Conservation (phyloP, 1,140 invertebrate genomes). For the Halotydeus destructor region DNA sequence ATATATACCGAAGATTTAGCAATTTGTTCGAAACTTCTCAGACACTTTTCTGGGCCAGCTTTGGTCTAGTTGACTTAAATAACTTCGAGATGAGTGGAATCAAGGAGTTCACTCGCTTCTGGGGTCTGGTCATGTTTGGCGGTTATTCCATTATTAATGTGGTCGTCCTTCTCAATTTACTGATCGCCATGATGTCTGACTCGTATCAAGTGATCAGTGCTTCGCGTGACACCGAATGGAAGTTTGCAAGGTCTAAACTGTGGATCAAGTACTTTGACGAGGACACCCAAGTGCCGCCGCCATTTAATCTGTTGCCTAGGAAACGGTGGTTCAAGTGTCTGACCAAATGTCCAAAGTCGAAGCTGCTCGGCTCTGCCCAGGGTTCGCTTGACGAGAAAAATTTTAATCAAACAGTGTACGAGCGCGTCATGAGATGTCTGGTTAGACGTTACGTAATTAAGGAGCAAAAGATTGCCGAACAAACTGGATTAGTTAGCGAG, state of each 20-base stretch:
- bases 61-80: conserved; percentile 66
- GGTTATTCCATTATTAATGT: conserved; percentile 76
- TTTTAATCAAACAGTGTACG: not conserved
- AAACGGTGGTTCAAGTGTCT: not conserved
- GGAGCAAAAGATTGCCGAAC: conserved; percentile 48
- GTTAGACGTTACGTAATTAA: conserved; percentile 58
- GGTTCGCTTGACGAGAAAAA: not conserved
- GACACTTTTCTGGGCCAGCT: conserved; percentile 80
- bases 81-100: conserved; percentile 64
- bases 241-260: conserved; percentile 66
- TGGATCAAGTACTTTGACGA: conserved; percentile 85
- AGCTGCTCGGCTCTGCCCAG: not conserved
- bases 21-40: conserved; percentile 82
- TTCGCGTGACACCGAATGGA: conserved; percentile 73
- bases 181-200: conserved; percentile 92
- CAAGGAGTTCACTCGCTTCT: conserved; percentile 66
- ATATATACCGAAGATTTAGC: conserved; percentile 60
- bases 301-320: conserved; percentile 59
- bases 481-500: conserved; percentile 68
- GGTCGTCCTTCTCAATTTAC: conserved; percentile 75
- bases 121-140: conserved; percentile 66
- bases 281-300: conserved; percentile 57
- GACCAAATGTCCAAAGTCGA: not conserved
- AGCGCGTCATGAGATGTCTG: conserved; percentile 50
- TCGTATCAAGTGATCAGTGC: conserved; percentile 74